Percentiles rank a stretch among this genome's conserved stretches.
phyloP scores from a whole-genome alignment of 2,797 vertebrate species.

The Poecilia velifera region DNA sequence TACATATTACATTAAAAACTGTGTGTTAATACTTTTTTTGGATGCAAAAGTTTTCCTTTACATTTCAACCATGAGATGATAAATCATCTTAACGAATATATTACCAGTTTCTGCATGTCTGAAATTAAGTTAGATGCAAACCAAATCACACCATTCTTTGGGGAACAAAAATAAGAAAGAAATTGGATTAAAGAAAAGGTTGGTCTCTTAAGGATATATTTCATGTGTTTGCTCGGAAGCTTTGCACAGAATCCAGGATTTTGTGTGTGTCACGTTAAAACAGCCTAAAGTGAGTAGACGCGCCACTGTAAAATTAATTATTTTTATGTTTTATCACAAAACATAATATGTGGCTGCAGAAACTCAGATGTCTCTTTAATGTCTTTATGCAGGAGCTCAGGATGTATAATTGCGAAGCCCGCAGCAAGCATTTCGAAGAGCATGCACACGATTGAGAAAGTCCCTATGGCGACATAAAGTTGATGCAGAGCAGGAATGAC shows the following conservation, averaged over 20 bases:
- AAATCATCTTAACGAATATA: background rate
- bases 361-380: slow-evolving; percentile 35
- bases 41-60: background rate
- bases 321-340: slow-evolving; percentile 5
- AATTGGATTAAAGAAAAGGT: background rate
- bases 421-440: slow-evolving; percentile 47
- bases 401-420: slow-evolving; percentile 64
- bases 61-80: background rate
- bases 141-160: background rate
- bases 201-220: background rate
- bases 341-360: slow-evolving; percentile 3
- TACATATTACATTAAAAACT: background rate
- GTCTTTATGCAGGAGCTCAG: slow-evolving; percentile 60
- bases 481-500: slow-evolving; percentile 70
- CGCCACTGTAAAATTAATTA: slow-evolving; percentile 3
- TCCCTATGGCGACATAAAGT: slow-evolving; percentile 67
- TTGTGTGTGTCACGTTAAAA: background rate
- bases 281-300: background rate
- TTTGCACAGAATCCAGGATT: background rate
- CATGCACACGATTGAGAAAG: slow-evolving; percentile 44
- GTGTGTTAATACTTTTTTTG: background rate
- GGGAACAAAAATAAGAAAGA: background rate
- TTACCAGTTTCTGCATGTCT: background rate
- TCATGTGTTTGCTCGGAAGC: background rate
- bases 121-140: background rate